Base-by-base conservation (phyloP, 1,140 invertebrate genomes). In the Drosophila pruinosa region DNA sequence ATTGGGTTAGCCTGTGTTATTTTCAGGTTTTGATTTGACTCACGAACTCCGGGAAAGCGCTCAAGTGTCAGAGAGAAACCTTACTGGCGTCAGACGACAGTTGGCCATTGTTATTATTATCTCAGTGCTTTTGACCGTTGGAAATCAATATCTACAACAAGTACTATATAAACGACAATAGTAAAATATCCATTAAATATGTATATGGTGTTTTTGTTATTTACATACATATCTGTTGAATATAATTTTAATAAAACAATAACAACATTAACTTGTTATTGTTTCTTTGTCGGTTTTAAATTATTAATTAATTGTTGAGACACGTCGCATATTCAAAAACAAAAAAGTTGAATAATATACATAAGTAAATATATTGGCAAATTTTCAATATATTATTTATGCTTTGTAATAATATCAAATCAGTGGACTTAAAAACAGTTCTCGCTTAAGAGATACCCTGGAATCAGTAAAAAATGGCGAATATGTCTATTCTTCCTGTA, bases 51-150 rank as follows among this genome's bases (percentile, higher is more conserved):
- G 24, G 24, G 3, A 15, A 14, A 24, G 43, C 57, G 56, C 81
- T 83, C 80, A 81, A 80, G 82, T 85, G 82, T 81, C 80, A 81
- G 64, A 38, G 14, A 50, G 79, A 83, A 83, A 72, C 79, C 79
- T 54, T 83, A 83, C 39, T 75, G 79, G 67, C 62, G 64, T 24
- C 61, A 41, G 17, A 41, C 48, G 64, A 80, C 77, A 76, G 78
- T 80, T 80, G 78, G 62, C 34, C 28, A 61, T 71, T 52, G 34
- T 61, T 45, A 26, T 75, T 45, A 4, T 50, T 50, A 50, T 47
- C 10, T 54, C 17, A 45, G 26, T 34, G 36, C 21, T 8, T 59
- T 59, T 24, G 26, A 26, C 36, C 68, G 17, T 38, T 45, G 70
- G 54, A 74, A 81, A 80, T 73, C 63, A 80, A 81, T 81, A 53